Evolutionary conservation across 35 echinoderm and acorn worm genomes (phyloP).

Genomic region (Ophioderma brevispina): DNA sequence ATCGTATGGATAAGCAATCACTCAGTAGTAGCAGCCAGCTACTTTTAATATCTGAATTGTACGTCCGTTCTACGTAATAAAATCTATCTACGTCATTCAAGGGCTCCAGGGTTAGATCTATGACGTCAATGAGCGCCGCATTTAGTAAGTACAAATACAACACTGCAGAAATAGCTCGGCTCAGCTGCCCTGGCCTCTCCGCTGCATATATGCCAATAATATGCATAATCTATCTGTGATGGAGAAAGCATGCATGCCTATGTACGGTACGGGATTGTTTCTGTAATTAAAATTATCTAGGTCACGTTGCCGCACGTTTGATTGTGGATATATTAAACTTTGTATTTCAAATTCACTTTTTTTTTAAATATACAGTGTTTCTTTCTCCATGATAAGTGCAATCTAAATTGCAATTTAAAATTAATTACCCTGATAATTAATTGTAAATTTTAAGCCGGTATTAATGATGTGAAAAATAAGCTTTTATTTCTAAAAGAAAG

Average conservation of each 20-base stretch:
- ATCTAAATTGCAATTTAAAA: too few relatives aligned
- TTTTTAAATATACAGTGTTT: too few relatives aligned
- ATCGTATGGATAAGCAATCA: background rate
- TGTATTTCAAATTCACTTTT: too few relatives aligned
- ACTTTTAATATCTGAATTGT: slow-evolving; percentile 5
- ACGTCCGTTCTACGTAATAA: background rate
- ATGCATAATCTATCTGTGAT: slow-evolving; percentile 10
- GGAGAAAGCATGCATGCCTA: background rate
- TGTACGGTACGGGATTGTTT: background rate
- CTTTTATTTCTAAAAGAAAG: too few relatives aligned
- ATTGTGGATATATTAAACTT: too few relatives aligned
- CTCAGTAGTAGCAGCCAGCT: background rate
- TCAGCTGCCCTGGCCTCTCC: background rate
- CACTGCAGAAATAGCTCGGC: background rate
- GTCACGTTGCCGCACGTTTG: too few relatives aligned
- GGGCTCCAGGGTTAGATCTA: background rate
- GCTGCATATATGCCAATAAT: background rate
- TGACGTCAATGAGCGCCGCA: background rate
- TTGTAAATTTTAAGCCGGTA: too few relatives aligned
- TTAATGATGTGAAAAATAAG: too few relatives aligned
- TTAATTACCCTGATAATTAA: too few relatives aligned
- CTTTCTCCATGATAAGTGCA: too few relatives aligned
- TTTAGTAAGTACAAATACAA: slow-evolving; percentile 7
- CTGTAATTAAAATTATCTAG: background rate
- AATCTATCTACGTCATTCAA: background rate